Conservation (phyloP, 2,888 invertebrate species). For the Caenorhabditis zanzibari region DNA sequence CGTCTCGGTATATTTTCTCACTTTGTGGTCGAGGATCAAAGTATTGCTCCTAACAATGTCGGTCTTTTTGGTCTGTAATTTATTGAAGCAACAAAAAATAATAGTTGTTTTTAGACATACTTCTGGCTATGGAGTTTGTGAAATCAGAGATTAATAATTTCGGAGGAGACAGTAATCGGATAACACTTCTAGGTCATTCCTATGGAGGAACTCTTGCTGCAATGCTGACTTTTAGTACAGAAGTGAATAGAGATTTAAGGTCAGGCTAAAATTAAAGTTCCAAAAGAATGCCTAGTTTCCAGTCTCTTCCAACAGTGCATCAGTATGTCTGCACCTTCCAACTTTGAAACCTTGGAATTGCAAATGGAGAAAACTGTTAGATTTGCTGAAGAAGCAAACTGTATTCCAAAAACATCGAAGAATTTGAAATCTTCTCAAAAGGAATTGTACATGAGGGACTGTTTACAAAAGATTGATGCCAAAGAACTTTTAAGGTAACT, state of each 20-base stretch:
- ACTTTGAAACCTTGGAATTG: constrained; percentile 15
- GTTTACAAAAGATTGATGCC: constrained; percentile 42
- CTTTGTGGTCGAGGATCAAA: constrained; percentile 69
- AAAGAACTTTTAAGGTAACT: constrained; percentile 47
- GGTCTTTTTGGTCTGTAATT: constrained; percentile 69
- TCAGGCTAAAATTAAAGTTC: background rate
- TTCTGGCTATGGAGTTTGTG: constrained; percentile 55
- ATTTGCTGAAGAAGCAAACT: constrained; percentile 50
- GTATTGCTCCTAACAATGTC: constrained; percentile 73
- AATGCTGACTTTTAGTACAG: constrained; percentile 41
- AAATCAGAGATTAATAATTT: constrained; percentile 63
- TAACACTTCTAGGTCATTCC: constrained; percentile 69
- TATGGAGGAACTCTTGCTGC: constrained; percentile 56
- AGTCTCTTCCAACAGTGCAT: constrained; percentile 61
- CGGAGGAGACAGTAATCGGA: constrained; percentile 60
- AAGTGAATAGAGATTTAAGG: constrained; percentile 55
- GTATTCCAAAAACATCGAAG: constrained; percentile 3
- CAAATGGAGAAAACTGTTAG: constrained; percentile 27
- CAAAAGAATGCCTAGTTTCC: constrained; percentile 10
- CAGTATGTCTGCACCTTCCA: constrained; percentile 47
- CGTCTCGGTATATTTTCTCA: constrained; percentile 74
- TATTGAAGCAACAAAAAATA: background rate
- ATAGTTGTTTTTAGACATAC: constrained; percentile 59
- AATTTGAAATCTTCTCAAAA: constrained; percentile 10
- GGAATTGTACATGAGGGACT: constrained; percentile 42